phyloP scores from a whole-genome alignment of 2,797 vertebrate genomes.

The Melanotaenia parkinsoni region DNA sequence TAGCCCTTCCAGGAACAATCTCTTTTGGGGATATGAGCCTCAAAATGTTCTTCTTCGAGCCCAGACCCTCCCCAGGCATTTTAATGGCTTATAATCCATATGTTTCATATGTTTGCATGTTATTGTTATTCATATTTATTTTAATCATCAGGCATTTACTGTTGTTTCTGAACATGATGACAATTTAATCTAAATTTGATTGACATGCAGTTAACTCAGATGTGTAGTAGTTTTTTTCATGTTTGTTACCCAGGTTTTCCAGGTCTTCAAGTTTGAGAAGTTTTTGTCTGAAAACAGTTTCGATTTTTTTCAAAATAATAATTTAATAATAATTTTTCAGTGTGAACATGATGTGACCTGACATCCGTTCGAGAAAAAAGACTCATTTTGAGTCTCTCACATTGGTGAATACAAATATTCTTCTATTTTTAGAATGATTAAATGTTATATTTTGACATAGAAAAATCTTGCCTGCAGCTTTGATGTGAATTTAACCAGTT shows the following conservation, averaged over 20 bases:
- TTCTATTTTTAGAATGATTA: slow-evolving; percentile 30
- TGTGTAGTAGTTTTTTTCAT: background rate
- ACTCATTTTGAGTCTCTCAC: background rate
- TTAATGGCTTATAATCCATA: slow-evolving; percentile 1
- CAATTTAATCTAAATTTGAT: background rate
- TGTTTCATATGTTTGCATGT: slow-evolving; percentile 42
- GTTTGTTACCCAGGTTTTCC: background rate
- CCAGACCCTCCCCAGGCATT: slow-evolving; percentile 43
- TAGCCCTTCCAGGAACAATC: slow-evolving; percentile 68
- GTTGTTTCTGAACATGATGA: background rate
- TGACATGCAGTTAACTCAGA: background rate
- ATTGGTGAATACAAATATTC: background rate
- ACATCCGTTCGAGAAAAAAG: background rate
- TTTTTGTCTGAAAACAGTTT: background rate
- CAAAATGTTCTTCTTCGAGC: slow-evolving; percentile 62
- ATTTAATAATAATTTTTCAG: background rate
- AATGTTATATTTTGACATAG: slow-evolving; percentile 29
- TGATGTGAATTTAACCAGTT: slow-evolving; percentile 58
- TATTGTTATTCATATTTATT: background rate
- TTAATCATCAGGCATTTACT: background rate
- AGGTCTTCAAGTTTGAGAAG: background rate
- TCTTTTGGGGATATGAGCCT: slow-evolving; percentile 65
- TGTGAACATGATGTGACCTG: slow-evolving; percentile 2
- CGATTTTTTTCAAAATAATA: slow-evolving; percentile 2
- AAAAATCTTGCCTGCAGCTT: slow-evolving; percentile 29